Conservation (phyloP, 1,140 invertebrate genomes). For the Parapsyche elsis region DNA sequence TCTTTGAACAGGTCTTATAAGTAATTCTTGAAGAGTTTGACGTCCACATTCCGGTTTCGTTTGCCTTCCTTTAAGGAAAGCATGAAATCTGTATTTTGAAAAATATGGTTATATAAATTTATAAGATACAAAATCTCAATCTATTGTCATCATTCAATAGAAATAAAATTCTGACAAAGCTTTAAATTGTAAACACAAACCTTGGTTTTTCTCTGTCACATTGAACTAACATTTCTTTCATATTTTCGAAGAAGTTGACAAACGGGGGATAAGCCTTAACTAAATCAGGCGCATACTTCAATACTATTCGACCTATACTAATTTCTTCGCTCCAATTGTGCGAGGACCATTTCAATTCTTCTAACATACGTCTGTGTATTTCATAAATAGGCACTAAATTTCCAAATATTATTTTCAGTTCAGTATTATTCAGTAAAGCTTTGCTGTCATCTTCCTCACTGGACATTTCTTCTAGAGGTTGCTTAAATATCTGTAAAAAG, state of each 20-base stretch:
- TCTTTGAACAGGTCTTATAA: constrained; percentile 96
- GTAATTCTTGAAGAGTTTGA: constrained; percentile 92
- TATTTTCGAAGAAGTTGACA: constrained; percentile 97
- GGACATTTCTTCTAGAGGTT: constrained; percentile 85
- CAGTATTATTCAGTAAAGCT: constrained; percentile 88
- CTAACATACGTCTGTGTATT: constrained; percentile 83
- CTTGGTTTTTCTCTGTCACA: constrained; percentile 92
- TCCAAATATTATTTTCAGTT: constrained; percentile 96
- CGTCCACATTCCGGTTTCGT: constrained; percentile 93
- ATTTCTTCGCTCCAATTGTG: constrained; percentile 86
- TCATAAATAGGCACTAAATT: constrained; percentile 95
- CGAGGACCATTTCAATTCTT: constrained; percentile 78
- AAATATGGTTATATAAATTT: constrained; percentile 6
- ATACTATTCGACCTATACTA: constrained; percentile 87
- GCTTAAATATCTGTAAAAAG: constrained; percentile 85
- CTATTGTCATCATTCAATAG: background rate
- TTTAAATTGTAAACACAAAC: constrained; percentile 52
- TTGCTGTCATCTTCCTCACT: constrained; percentile 73
- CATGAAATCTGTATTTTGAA: constrained; percentile 80
- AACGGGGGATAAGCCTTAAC: constrained; percentile 96
- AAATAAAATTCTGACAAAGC: background rate
- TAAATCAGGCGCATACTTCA: constrained; percentile 84
- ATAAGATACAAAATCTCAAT: background rate
- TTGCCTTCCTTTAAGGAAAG: constrained; percentile 96
- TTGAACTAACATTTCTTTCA: constrained; percentile 90